Evolutionary conservation across 2,888 invertebrate species (phyloP).

Genomic region (Harpalus rufipes): DNA sequence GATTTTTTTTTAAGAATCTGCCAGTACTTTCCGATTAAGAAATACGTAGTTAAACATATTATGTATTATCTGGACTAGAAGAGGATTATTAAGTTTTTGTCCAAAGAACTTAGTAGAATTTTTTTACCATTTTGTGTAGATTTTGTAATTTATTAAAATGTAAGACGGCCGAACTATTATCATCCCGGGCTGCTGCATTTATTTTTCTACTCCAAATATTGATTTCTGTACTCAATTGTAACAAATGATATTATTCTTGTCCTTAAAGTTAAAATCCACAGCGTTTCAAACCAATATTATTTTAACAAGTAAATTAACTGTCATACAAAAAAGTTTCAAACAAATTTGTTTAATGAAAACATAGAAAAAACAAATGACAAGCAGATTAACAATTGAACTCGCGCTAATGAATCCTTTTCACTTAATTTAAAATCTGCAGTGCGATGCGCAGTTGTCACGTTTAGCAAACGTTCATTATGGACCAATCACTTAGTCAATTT

Average conservation of each 20-base stretch:
- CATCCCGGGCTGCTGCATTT: too few species aligned
- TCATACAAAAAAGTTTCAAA: slow-evolving; percentile 20
- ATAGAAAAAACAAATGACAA: slow-evolving; percentile 54
- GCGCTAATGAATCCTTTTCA: slow-evolving; percentile 59
- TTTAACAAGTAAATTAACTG: slow-evolving; percentile 1
- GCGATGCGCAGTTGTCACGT: slow-evolving; percentile 33
- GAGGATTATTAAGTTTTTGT: too few species aligned
- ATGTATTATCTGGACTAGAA: too few species aligned
- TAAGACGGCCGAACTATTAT: too few species aligned
- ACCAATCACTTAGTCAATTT: slow-evolving; percentile 64
- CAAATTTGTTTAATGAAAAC: slow-evolving; percentile 50
- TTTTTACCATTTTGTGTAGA: too few species aligned
- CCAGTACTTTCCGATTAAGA: too few species aligned
- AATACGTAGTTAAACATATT: too few species aligned
- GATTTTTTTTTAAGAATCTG: too few species aligned
- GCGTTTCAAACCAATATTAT: not conserved
- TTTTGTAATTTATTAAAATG: too few species aligned
- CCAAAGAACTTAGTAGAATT: too few species aligned
- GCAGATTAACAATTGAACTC: slow-evolving; percentile 61
- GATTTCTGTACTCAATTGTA: too few species aligned
- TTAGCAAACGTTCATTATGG: slow-evolving; percentile 59
- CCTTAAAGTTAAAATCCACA: slow-evolving; percentile 9
- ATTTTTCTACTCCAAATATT: too few species aligned
- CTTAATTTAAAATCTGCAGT: slow-evolving; percentile 60
- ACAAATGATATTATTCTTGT: slow-evolving; percentile 1